These are phyloP conservation scores for Orchesella flavescens DNA, from an alignment of 2,888 invertebrate species.

Conservation along the genomic window DNA sequence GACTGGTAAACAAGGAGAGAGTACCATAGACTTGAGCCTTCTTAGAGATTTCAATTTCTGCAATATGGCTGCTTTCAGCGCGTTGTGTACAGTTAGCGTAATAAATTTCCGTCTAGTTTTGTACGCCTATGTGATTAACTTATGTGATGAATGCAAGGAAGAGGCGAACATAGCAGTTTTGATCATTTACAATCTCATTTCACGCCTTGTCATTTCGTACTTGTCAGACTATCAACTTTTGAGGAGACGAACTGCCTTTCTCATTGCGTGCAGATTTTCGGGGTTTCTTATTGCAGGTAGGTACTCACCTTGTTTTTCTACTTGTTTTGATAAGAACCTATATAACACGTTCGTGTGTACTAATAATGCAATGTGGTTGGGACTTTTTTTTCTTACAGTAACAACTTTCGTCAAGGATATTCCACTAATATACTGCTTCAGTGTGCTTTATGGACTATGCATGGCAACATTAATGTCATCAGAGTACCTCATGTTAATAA, in stretches of 20 bases:
- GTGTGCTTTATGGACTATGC: slow-evolving; percentile 67
- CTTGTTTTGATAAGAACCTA: background rate
- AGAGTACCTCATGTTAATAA: slow-evolving; percentile 67
- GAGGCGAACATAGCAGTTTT: slow-evolving; percentile 55
- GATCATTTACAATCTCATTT: slow-evolving; percentile 66
- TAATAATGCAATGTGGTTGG: background rate
- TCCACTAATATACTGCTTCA: slow-evolving; percentile 58
- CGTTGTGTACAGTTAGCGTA: slow-evolving; percentile 58
- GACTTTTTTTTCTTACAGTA: slow-evolving; percentile 33
- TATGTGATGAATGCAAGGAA: slow-evolving; percentile 9
- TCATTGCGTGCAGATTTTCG: slow-evolving; percentile 41
- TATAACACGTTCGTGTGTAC: background rate
- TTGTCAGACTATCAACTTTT: slow-evolving; percentile 65
- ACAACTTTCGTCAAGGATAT: slow-evolving; percentile 58
- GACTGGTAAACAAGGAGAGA: slow-evolving; percentile 53
- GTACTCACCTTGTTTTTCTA: background rate
- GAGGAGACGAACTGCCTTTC: slow-evolving; percentile 60
- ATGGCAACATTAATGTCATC: slow-evolving; percentile 59
- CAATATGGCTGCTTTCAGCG: slow-evolving; percentile 64
- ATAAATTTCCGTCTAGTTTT: slow-evolving; percentile 66
- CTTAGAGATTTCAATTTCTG: slow-evolving; percentile 57
- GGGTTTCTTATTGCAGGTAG: slow-evolving; percentile 64
- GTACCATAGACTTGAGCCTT: slow-evolving; percentile 62
- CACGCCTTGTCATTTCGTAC: slow-evolving; percentile 66
- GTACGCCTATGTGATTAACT: slow-evolving; percentile 52